Evolutionary conservation across 2,113 vertebrate genomes (phyloP).

Genomic region (Chloropsis hardwickii): DNA sequence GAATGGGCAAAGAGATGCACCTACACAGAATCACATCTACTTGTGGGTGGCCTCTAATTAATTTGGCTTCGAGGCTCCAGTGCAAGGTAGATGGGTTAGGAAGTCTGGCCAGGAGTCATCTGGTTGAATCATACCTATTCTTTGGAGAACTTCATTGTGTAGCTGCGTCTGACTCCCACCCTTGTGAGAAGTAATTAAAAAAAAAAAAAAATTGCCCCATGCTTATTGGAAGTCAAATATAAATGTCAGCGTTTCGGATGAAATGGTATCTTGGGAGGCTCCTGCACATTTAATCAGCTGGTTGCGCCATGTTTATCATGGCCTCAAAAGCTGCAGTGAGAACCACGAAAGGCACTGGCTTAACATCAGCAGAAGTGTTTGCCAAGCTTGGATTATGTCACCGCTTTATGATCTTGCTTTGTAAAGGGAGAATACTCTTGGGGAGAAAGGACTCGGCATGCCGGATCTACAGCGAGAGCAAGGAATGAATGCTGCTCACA

Average conservation of each 20-base stretch:
- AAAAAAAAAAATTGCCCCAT: neutral
- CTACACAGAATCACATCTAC: neutral
- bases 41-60: conserved; percentile 57
- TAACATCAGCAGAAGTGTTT: conserved; percentile 52
- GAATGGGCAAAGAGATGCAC: conserved; percentile 15
- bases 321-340: conserved; percentile 10
- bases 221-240: conserved; percentile 40
- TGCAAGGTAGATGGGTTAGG: conserved; percentile 10
- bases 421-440: conserved; percentile 60
- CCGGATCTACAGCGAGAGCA: neutral
- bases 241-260: conserved; percentile 14
- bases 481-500: conserved; percentile 9
- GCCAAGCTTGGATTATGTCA: conserved; percentile 67
- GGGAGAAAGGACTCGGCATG: conserved; percentile 28
- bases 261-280: conserved; percentile 36
- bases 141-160: neutral
- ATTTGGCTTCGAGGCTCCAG: neutral
- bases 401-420: conserved; percentile 61
- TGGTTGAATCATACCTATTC: neutral
- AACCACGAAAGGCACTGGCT: conserved; percentile 45
- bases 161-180: neutral
- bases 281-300: conserved; percentile 21
- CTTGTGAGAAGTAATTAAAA: conserved; percentile 26
- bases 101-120: conserved; percentile 8
- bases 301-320: conserved; percentile 16